A percentile compares a stretch with the other conserved stretches of the same genome.
Conservation (phyloP, 2,113 vertebrate genomes). For the Gymnocephalus cernua region DNA sequence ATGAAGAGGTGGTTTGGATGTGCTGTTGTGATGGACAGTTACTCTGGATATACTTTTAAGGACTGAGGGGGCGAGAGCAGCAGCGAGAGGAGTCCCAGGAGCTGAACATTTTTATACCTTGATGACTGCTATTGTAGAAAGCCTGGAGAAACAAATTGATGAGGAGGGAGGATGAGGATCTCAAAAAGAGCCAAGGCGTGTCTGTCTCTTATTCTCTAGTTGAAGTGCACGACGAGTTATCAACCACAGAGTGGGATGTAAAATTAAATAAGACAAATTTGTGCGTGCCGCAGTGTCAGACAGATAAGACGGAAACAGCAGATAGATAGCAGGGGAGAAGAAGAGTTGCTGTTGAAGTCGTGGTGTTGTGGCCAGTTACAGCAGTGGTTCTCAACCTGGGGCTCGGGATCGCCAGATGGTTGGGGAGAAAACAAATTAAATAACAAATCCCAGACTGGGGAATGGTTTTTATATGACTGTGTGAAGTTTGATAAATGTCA, state of each 20-base stretch:
- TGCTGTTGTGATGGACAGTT: constrained; percentile 60
- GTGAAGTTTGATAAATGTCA: too few species aligned
- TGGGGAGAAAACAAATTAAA: too few species aligned
- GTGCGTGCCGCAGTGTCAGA: background rate
- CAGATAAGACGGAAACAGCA: constrained; percentile 20
- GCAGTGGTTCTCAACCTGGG: too few species aligned
- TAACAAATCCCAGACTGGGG: too few species aligned
- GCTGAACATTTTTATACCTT: constrained; percentile 58
- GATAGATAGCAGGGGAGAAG: background rate
- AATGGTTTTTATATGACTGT: too few species aligned
- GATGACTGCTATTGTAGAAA: constrained; percentile 41
- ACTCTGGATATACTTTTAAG: constrained; percentile 54
- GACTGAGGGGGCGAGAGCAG: constrained; percentile 51
- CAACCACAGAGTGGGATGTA: constrained; percentile 22
- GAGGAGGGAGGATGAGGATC: constrained; percentile 25
- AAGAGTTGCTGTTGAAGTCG: background rate
- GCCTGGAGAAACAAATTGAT: constrained; percentile 49
- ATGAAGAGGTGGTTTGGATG: constrained; percentile 44
- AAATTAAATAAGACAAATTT: constrained; percentile 47
- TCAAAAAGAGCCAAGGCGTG: constrained; percentile 6
- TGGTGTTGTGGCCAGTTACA: background rate
- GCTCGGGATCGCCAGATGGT: too few species aligned
- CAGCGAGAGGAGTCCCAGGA: constrained; percentile 39
- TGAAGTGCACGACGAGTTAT: constrained; percentile 49
- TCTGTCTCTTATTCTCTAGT: constrained; percentile 37